Evolutionary conservation across 2,888 invertebrate genomes (phyloP).

Genomic region (Drosophila lacicola): DNA sequence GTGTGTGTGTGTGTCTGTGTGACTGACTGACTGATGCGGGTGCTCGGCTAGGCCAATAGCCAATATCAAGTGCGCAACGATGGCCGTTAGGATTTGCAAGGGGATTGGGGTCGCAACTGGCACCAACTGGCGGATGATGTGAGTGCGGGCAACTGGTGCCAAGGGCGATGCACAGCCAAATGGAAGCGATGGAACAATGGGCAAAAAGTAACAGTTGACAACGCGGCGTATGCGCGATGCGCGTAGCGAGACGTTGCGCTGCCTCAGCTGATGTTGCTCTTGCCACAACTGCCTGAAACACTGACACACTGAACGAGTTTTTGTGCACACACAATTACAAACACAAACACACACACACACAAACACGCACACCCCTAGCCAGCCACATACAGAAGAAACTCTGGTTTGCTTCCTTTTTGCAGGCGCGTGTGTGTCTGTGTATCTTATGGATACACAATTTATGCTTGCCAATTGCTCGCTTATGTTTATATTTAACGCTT

Average conservation of each 20-base stretch:
- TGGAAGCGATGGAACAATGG: slow-evolving; percentile 25
- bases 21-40: slow-evolving; percentile 16
- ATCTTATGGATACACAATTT: slow-evolving; percentile 76
- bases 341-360: slow-evolving; percentile 32
- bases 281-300: slow-evolving; percentile 57
- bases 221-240: slow-evolving; percentile 76
- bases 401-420: slow-evolving; percentile 48
- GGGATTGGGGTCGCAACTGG: slow-evolving; percentile 50
- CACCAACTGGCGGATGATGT: slow-evolving; percentile 5
- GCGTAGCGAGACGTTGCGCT: slow-evolving; percentile 5
- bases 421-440: slow-evolving; percentile 50
- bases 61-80: slow-evolving; percentile 73
- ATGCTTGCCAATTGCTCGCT: slow-evolving; percentile 66
- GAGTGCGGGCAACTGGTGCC: slow-evolving; percentile 60
- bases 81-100: slow-evolving; percentile 51
- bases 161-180: slow-evolving; percentile 55
- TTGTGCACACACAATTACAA: slow-evolving; percentile 27
- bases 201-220: slow-evolving; percentile 64
- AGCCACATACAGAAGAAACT: slow-evolving; percentile 25
- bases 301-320: slow-evolving; percentile 80
- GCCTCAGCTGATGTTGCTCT: slow-evolving; percentile 61
- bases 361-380: slow-evolving; percentile 16
- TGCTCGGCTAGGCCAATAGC: slow-evolving; percentile 66
- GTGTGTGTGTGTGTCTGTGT: not conserved
- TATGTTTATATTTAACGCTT: slow-evolving; percentile 54